Percentiles rank a stretch among this genome's conserved stretches.
These are phyloP conservation scores for Spilosoma lubricipeda DNA, from an alignment of 2,888 invertebrate species.

Conservation along the genomic window DNA sequence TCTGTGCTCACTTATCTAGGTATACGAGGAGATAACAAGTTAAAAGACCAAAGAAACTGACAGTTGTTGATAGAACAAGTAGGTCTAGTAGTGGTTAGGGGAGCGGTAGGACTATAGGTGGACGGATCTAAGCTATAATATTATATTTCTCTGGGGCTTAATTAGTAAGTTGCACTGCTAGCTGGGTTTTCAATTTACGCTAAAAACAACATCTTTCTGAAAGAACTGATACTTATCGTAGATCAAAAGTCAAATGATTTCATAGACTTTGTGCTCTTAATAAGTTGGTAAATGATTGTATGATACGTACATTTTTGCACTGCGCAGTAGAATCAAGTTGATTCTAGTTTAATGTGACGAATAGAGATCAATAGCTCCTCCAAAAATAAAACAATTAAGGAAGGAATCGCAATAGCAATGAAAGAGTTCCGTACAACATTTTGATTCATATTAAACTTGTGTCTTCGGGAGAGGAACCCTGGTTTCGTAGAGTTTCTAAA, in stretches of 20 bases:
- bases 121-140: too few species aligned
- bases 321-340: conserved; percentile 48
- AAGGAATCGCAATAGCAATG: not conserved
- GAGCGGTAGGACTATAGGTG: too few species aligned
- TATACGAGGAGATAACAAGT: too few species aligned
- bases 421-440: not conserved
- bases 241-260: not conserved
- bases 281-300: not conserved
- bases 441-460: not conserved
- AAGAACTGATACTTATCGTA: not conserved
- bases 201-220: not conserved
- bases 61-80: too few species aligned
- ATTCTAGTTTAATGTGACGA: conserved; percentile 43
- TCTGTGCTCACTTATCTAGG: too few species aligned
- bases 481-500: not conserved
- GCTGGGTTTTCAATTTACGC: not conserved
- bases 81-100: too few species aligned
- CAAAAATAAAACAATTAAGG: conserved; percentile 27
- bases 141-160: too few species aligned
- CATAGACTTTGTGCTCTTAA: conserved; percentile 5
- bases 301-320: conserved; percentile 19
- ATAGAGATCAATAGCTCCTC: conserved; percentile 44
- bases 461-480: not conserved
- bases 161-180: not conserved
- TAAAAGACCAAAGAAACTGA: too few species aligned